Evolutionary conservation across 2,113 vertebrate species (phyloP), one percentile per base, ranked within the genome.

Genomic region (Oreochromis tanganicae): DNA sequence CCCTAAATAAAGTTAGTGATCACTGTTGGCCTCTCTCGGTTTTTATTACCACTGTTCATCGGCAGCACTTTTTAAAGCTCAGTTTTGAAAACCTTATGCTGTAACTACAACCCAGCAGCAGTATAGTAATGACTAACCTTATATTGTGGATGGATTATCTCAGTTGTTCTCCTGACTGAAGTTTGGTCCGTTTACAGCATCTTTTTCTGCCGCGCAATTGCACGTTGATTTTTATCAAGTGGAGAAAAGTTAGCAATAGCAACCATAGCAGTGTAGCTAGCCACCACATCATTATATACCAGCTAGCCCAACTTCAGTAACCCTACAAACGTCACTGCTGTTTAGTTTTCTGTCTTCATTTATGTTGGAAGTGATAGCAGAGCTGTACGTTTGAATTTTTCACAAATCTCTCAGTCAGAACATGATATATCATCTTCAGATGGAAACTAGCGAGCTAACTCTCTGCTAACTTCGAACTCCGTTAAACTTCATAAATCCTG

Each of bases 271-370:
- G 57, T 61, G 57, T 34, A 17, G 57, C 57, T 61, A 61, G 8
- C 14, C 8, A 61, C 0, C 57, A 61, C 29, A 1, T 61, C 29
- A 61, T 61, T 61, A 61, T 19, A 0, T 61, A 61, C 0, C 29
- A 61, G 29, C 57, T 61, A 61, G 8, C 1, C 57, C 0, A 61
- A 6, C 29, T 61, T 61, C 3, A 34, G 1, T 1, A 61, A 1
- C 57, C 16, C 9, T 61, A 3, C 1, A 34, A 34, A 4, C 3
- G 0, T 61, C 57, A 6, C 8, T 61, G 57, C 57, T 61, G 29
- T 34, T 61, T 61, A 61, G 27, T 32, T 29, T 59, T 16, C 7
- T 0, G 56, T 59, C 56, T 9, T 59, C 27, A 29, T 59, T 59
- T 32, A 32, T 59, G 27, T 17, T 32, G 13, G 56, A 32, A 17